phyloP scores from a whole-genome alignment of 2,888 invertebrate genomes.

The Drosophila paranaensis region DNA sequence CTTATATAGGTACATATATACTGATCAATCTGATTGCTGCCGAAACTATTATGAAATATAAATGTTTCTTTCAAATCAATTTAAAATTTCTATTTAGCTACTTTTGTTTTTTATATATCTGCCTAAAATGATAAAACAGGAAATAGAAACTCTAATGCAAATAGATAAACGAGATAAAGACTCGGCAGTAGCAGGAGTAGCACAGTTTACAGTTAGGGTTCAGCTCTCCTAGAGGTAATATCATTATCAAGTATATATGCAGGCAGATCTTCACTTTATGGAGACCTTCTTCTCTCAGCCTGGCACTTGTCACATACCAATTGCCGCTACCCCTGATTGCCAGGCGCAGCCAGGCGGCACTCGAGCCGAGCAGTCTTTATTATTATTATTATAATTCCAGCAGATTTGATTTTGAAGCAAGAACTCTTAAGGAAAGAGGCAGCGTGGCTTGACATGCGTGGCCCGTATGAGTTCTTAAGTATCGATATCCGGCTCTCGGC shows the following conservation, averaged over 20 bases:
- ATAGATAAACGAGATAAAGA: too few species aligned
- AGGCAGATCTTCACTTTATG: neutral
- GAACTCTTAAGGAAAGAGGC: slow-evolving; percentile 18
- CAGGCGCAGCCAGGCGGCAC: slow-evolving; percentile 46
- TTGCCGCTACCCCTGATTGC: slow-evolving; percentile 30
- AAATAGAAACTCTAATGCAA: neutral
- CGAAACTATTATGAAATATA: too few species aligned
- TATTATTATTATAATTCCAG: slow-evolving; percentile 51
- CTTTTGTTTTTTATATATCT: neutral
- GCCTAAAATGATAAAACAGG: neutral
- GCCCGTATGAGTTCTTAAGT: slow-evolving; percentile 58
- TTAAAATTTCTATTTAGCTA: neutral
- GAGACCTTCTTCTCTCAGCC: neutral
- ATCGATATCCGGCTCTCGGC: slow-evolving; percentile 68
- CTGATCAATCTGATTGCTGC: too few species aligned
- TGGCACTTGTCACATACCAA: slow-evolving; percentile 4
- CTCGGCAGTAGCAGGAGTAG: too few species aligned
- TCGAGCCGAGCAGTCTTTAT: slow-evolving; percentile 33
- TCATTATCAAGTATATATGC: neutral
- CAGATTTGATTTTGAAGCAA: slow-evolving; percentile 36
- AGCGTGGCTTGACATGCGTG: slow-evolving; percentile 5
- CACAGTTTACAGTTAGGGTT: too few species aligned
- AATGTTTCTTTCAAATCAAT: too few species aligned
- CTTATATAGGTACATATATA: too few species aligned
- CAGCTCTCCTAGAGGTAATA: too few species aligned